phyloP scores from a whole-genome alignment of 1,140 invertebrate genomes.

The Lutraria rhynchaena region DNA sequence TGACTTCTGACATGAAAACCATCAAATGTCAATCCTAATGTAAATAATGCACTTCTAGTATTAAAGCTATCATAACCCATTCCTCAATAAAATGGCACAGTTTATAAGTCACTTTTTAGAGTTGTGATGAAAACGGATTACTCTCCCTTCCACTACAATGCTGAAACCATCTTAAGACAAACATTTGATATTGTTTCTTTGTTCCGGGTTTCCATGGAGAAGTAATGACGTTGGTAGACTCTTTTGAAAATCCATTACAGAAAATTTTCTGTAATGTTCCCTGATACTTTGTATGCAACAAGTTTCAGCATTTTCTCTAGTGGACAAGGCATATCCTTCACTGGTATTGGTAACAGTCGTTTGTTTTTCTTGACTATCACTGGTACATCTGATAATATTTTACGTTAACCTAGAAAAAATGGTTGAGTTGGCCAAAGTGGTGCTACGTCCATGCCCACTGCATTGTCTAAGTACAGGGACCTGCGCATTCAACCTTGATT shows the following conservation, averaged over 20 bases:
- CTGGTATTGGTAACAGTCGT: background rate
- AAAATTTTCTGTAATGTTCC: background rate
- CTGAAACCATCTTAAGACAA: background rate
- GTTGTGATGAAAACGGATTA: too few species aligned
- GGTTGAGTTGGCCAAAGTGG: background rate
- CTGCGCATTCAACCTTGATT: too few species aligned
- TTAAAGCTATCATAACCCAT: slow-evolving; percentile 24
- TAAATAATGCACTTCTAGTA: background rate
- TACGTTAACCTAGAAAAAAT: background rate
- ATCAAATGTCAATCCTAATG: slow-evolving; percentile 1
- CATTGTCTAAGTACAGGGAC: background rate
- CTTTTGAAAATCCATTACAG: slow-evolving; percentile 2
- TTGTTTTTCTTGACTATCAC: background rate
- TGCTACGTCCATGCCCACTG: background rate
- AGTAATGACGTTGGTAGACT: slow-evolving; percentile 12
- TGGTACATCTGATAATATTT: background rate
- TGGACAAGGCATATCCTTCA: background rate
- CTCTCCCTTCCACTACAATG: slow-evolving; percentile 36
- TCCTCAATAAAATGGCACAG: background rate
- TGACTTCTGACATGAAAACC: slow-evolving; percentile 9
- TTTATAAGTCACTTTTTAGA: background rate
- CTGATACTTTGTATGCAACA: slow-evolving; percentile 25
- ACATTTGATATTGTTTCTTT: slow-evolving; percentile 6
- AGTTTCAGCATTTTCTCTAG: background rate
- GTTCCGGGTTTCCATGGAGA: slow-evolving; percentile 1